Evolutionary conservation across 2,888 invertebrate genomes (phyloP).

Genomic region (Coenonympha glycerion): DNA sequence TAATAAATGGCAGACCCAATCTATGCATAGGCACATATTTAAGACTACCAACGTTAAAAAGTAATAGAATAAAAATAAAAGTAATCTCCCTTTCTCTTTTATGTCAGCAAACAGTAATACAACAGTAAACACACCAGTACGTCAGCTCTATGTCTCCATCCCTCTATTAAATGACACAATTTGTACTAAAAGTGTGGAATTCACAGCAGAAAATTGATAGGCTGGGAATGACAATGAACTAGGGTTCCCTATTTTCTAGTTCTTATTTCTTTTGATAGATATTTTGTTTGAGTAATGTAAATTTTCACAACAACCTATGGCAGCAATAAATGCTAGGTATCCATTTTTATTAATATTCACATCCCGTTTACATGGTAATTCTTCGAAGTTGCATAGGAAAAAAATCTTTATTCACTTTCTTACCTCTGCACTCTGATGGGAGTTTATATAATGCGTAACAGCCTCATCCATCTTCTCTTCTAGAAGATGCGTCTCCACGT

Average conservation of each 20-base stretch:
- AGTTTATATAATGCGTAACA: conserved; percentile 64
- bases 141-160: too few relatives aligned
- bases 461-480: conserved; percentile 65
- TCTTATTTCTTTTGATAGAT: background rate
- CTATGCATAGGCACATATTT: too few relatives aligned
- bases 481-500: conserved; percentile 48
- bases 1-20: too few relatives aligned
- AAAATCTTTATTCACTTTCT: background rate
- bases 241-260: background rate
- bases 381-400: conserved; percentile 1
- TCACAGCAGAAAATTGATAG: background rate
- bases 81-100: too few relatives aligned
- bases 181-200: background rate
- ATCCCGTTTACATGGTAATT: conserved; percentile 1
- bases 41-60: too few relatives aligned
- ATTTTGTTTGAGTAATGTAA: background rate
- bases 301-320: background rate
- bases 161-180: too few relatives aligned
- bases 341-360: conserved; percentile 2
- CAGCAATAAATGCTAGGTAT: background rate
- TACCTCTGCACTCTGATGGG: conserved; percentile 60
- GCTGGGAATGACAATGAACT: background rate
- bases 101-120: too few relatives aligned
- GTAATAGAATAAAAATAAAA: too few relatives aligned
- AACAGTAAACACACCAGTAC: too few relatives aligned